Percentiles rank a stretch among this genome's conserved stretches.
Evolutionary conservation across 2,113 vertebrate genomes (phyloP).

Genomic region (Erpornis zantholeuca): DNA sequence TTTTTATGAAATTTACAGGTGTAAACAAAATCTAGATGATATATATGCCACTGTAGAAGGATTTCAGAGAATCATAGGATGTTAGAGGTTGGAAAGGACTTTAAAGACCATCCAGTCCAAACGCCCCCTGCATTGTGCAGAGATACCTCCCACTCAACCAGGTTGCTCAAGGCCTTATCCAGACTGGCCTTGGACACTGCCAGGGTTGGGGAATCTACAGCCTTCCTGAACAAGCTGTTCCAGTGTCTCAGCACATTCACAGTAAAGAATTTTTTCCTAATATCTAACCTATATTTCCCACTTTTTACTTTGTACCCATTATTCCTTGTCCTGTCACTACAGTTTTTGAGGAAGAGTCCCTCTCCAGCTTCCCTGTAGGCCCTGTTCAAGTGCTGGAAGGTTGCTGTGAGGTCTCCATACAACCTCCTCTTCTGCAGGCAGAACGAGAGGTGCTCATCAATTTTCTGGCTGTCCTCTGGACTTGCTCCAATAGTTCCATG

Average conservation of each 20-base stretch:
- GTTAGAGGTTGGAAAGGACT: background rate
- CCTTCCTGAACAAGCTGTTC: background rate
- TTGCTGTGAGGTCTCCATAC: background rate
- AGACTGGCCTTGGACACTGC: background rate
- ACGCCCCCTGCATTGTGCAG: rapidly evolving
- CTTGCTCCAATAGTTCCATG: background rate
- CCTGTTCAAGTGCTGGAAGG: background rate
- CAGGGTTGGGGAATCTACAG: background rate
- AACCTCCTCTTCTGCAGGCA: background rate
- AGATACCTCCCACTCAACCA: background rate
- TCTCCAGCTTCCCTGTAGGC: rapidly evolving
- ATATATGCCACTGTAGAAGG: background rate
- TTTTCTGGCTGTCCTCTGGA: background rate
- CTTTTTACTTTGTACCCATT: background rate
- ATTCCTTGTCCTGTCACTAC: background rate
- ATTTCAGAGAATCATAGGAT: background rate
- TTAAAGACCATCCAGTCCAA: background rate
- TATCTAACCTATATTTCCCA: background rate
- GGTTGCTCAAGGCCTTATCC: background rate
- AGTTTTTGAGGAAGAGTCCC: background rate
- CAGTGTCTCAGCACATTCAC: background rate
- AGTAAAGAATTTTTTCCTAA: background rate
- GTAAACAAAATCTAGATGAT: background rate
- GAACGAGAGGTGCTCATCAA: background rate
- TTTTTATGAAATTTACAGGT: background rate